Base-by-base conservation (phyloP, 2,888 invertebrate genomes). In the Hoplodrina ambigua region DNA sequence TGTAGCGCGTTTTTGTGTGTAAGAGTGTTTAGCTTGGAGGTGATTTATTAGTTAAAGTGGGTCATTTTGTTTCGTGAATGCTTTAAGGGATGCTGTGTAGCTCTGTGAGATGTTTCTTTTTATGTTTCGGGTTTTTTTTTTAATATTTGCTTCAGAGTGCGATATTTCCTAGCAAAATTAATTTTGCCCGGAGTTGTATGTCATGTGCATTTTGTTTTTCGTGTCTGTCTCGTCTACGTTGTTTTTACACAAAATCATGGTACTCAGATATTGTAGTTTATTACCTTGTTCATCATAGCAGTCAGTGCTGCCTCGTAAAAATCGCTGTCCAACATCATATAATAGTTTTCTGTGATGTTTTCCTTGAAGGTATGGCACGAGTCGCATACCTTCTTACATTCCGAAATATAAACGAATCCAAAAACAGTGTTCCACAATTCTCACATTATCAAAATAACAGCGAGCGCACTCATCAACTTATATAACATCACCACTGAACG, bases 21-120 rank as follows among this genome's bases (percentile, higher is more conserved):
- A 49, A 37, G 19, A 30, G 25, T 19, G 58, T 52, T 81, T 75
- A 46, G 20, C 54, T 49, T 57, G 52, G 46, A 46, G 46, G 44
- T 81, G 54, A 71, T 81, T 81, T 81, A 61, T 83, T 61, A 25
- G 46, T 37, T 69, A 30, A 66, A 72, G 62, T 60, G 56, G 59
- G 50, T 63, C 15, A 61, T 68, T 67, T 49, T 52, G 59, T 66
- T 75, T 37, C 20, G 50, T 25, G 4, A 79, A 57, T 69, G 50
- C 52, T 73, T 33, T 13, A 15, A 53, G 25, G 46, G 30, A 60
- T 60, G 62, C 56, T 33, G 2, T 55, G 41, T 0, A 2, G 8
- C 6, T 2, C n/a, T 46, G 46, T 15, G 46, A 46, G 46, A 5
- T 15, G 5, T 46, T 46, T 46, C 50, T 50, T 46, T 3, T 50